These are phyloP conservation scores for Brachyopa scutellaris DNA, from an alignment of 2,888 invertebrate genomes.

Conservation along the genomic window DNA sequence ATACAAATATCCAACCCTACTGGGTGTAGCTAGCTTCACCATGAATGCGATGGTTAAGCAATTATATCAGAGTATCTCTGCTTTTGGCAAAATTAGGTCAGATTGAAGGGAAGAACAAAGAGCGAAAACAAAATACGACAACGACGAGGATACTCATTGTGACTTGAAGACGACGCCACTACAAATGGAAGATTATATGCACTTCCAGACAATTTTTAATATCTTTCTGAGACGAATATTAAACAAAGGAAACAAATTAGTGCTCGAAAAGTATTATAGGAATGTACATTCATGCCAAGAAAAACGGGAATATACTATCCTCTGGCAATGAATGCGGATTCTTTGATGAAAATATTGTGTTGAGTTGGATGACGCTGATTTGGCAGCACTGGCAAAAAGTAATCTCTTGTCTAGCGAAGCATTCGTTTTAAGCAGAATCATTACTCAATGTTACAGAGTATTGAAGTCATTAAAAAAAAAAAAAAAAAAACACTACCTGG, in stretches of 20 bases:
- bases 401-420: too few relatives aligned
- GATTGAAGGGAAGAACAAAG: slow-evolving; percentile 33
- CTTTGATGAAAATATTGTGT: too few relatives aligned
- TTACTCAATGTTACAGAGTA: too few relatives aligned
- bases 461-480: too few relatives aligned
- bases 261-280: too few relatives aligned
- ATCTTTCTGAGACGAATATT: slow-evolving; percentile 47
- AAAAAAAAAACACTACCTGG: too few relatives aligned
- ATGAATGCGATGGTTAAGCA: slow-evolving; percentile 64
- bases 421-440: too few relatives aligned
- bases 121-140: slow-evolving; percentile 44
- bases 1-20: not conserved
- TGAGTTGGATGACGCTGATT: too few relatives aligned
- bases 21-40: not conserved
- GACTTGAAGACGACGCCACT: slow-evolving; percentile 45
- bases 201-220: slow-evolving; percentile 41
- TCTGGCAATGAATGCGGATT: too few relatives aligned
- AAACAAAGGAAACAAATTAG: slow-evolving; percentile 13
- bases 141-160: slow-evolving; percentile 34
- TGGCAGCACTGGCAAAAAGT: too few relatives aligned
- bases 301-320: not conserved
- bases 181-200: slow-evolving; percentile 43
- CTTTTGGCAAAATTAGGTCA: slow-evolving; percentile 66
- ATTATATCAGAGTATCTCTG: slow-evolving; percentile 63
- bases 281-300: slow-evolving; percentile 25